phyloP scores from a whole-genome alignment of 2,888 invertebrate species.

The Slavum lentiscoides region DNA sequence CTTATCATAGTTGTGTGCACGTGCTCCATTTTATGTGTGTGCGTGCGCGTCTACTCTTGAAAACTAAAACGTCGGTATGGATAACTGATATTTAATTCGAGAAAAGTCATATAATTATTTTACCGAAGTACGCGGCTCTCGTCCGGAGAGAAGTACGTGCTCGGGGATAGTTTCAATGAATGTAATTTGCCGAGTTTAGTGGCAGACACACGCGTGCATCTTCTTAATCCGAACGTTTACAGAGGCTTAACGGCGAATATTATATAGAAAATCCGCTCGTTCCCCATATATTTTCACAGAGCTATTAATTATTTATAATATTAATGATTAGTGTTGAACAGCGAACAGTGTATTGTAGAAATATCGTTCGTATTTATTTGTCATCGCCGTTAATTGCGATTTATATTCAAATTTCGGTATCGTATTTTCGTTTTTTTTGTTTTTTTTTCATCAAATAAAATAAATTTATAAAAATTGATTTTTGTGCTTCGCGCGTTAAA shows the following conservation, averaged over 20 bases:
- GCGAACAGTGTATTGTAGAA: no score
- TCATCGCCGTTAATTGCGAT: no score
- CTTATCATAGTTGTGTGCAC: slow-evolving; percentile 2
- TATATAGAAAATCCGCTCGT: no score
- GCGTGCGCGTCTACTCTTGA: background rate
- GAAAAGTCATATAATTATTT: slow-evolving; percentile 36
- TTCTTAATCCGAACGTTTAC: background rate
- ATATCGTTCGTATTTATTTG: no score
- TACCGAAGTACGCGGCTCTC: background rate
- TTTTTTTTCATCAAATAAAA: no score
- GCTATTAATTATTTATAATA: background rate
- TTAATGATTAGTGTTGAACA: background rate
- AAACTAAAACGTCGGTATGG: background rate
- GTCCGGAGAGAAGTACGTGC: background rate
- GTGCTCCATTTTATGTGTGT: background rate
- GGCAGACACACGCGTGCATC: background rate
- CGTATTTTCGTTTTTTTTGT: no score
- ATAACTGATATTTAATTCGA: slow-evolving; percentile 17
- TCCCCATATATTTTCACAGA: background rate
- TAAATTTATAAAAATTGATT: no score
- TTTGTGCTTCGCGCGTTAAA: no score
- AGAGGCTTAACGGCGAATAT: background rate
- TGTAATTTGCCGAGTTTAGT: slow-evolving; percentile 5
- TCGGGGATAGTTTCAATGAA: slow-evolving; percentile 11
- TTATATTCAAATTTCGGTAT: no score